phyloP scores from a whole-genome alignment of 2,797 vertebrate species.

The Mormyrus proboscirostris region DNA sequence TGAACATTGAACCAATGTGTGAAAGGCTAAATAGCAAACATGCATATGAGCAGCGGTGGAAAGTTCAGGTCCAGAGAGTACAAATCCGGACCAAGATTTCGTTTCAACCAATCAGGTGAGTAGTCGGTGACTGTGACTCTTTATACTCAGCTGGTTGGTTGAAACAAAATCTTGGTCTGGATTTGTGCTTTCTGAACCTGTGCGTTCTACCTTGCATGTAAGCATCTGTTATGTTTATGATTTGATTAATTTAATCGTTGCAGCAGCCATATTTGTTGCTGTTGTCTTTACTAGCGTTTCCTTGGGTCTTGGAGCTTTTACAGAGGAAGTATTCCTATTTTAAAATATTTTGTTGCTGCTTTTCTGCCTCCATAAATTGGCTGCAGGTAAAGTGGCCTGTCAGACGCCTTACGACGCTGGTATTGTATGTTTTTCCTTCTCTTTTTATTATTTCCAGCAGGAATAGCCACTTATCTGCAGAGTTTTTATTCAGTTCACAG shows the following conservation, averaged over 20 bases:
- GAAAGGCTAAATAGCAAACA: background rate
- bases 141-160: background rate
- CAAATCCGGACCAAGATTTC: background rate
- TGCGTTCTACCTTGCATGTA: background rate
- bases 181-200: background rate
- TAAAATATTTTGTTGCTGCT: background rate
- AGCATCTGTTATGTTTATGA: background rate
- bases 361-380: background rate
- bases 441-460: background rate
- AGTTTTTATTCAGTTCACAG: background rate
- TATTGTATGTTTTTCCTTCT: background rate
- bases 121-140: background rate
- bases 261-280: background rate
- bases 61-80: background rate
- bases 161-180: background rate
- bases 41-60: background rate
- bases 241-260: background rate
- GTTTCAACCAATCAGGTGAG: background rate
- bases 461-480: background rate
- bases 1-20: background rate
- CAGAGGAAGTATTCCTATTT: background rate
- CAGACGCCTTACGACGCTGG: background rate
- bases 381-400: background rate
- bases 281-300: background rate
- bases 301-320: background rate